These are phyloP conservation scores for Euglossa dilemma DNA, from an alignment of 1,140 invertebrate genomes.

Conservation along the genomic window DNA sequence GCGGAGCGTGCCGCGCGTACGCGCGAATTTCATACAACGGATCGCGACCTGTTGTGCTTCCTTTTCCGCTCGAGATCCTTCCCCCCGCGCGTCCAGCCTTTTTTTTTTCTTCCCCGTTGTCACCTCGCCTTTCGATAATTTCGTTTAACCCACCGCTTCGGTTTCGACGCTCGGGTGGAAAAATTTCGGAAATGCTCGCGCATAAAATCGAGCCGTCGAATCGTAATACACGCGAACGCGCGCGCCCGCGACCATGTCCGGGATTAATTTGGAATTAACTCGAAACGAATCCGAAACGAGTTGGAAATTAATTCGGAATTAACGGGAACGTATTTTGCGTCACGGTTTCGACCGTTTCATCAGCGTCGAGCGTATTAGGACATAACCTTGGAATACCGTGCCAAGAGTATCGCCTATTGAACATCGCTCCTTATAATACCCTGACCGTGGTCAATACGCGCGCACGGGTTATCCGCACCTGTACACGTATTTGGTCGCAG, in stretches of 20 bases:
- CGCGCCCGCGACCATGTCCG: no score
- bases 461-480: not conserved
- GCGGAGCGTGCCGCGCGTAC: not conserved
- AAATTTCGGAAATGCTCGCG: no score
- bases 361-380: not conserved
- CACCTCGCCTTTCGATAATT: no score
- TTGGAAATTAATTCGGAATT: not conserved
- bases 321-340: conserved; percentile 12
- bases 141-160: no score
- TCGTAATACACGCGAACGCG: no score
- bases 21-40: not conserved
- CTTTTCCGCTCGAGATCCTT: no score
- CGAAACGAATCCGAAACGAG: no score
- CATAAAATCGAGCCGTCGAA: no score
- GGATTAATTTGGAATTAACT: no score
- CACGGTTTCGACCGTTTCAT: not conserved
- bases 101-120: not conserved
- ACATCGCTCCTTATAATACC: not conserved
- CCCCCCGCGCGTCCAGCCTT: not conserved
- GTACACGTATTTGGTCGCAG: conserved; percentile 37
- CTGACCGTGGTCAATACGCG: not conserved
- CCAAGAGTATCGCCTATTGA: conserved; percentile 10
- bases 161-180: no score
- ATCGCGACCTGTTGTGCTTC: not conserved
- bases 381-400: not conserved